Conservation (phyloP, 1,140 invertebrate species). For the Coptotermes formosanus region DNA sequence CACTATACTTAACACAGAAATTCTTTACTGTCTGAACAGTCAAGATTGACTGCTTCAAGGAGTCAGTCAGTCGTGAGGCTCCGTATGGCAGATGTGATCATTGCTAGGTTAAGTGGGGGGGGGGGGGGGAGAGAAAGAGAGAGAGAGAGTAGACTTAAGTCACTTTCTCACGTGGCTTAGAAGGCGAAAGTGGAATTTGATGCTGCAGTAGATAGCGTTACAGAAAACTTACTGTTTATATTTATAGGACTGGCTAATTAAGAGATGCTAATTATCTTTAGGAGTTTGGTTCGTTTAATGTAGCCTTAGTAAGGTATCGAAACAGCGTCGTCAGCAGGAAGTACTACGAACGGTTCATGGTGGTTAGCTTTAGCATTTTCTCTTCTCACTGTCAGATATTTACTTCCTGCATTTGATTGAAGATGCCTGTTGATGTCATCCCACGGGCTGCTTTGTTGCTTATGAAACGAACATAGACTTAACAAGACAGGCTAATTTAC, state of each 20-base stretch:
- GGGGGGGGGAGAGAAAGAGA: not conserved
- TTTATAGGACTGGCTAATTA: not conserved
- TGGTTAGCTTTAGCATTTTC: not conserved
- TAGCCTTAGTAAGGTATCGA: no score
- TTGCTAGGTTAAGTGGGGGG: not conserved
- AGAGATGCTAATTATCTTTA: not conserved
- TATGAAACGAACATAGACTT: not conserved
- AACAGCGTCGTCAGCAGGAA: not conserved
- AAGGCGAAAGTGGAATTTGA: not conserved
- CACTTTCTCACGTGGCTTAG: not conserved
- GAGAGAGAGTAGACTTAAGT: not conserved
- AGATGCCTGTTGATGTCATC: not conserved
- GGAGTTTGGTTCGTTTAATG: not conserved
- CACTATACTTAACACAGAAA: no score
- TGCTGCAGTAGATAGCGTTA: not conserved
- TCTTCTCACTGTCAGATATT: not conserved
- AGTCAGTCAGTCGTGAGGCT: not conserved
- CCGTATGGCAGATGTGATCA: not conserved
- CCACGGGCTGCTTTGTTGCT: not conserved
- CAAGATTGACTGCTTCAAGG: no score
- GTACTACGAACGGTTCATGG: not conserved
- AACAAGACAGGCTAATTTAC: no score
- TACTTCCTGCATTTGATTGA: not conserved
- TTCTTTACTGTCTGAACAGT: no score
- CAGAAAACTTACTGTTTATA: not conserved